Evolutionary conservation across 2,888 invertebrate species (phyloP).

Genomic region (Agapostemon virescens): DNA sequence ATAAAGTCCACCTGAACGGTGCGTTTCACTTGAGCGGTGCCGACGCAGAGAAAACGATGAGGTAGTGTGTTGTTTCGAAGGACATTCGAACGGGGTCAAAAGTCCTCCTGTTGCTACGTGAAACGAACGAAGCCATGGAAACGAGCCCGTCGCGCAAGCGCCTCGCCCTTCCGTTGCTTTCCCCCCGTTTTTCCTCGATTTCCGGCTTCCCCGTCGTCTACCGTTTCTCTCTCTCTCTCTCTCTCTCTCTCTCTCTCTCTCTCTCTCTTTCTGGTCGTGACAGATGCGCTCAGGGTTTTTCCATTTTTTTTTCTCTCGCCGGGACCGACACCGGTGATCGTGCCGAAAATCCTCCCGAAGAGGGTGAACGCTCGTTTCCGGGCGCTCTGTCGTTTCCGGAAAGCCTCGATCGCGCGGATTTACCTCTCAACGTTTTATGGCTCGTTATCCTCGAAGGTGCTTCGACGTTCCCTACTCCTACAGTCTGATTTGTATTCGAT

Average conservation of each 20-base stretch:
- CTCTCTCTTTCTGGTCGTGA: not conserved
- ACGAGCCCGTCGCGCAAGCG: conserved; percentile 67
- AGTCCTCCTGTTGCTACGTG: conserved; percentile 73
- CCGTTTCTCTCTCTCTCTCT: not conserved
- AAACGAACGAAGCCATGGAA: conserved; percentile 71
- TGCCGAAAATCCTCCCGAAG: not conserved
- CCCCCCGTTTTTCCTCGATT: conserved; percentile 63
- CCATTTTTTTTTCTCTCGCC: conserved; percentile 47
- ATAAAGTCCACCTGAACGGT: conserved; percentile 49
- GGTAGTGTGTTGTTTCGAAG: conserved; percentile 67
- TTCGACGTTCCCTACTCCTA: conserved; percentile 28
- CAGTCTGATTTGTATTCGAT: conserved; percentile 53
- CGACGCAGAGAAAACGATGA: conserved; percentile 55
- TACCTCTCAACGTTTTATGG: conserved; percentile 3
- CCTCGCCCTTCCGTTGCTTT: conserved; percentile 54
- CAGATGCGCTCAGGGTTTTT: conserved; percentile 54
- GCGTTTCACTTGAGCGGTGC: conserved; percentile 59
- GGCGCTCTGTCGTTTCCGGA: not conserved
- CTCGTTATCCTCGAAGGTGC: conserved; percentile 34
- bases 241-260: conserved; percentile 5
- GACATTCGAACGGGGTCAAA: conserved; percentile 76
- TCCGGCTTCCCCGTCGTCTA: conserved; percentile 46
- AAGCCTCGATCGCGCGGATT: conserved; percentile 22
- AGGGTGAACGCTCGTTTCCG: not conserved
- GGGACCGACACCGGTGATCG: not conserved